These are phyloP conservation scores for Apeira syringaria DNA, from an alignment of 2,888 invertebrate species.

Conservation along the genomic window DNA sequence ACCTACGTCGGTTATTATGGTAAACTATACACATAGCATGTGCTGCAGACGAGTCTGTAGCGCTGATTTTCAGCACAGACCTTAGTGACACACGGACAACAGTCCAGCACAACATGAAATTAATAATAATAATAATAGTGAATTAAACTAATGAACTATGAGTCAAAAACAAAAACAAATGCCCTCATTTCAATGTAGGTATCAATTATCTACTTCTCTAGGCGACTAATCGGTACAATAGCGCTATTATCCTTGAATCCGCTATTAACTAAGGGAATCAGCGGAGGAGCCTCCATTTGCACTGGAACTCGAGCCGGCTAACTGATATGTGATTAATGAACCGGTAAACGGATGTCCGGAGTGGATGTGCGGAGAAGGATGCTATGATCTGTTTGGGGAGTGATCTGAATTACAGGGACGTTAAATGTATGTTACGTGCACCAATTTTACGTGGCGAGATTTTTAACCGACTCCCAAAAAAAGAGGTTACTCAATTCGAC, in stretches of 20 bases:
- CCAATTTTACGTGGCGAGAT: too few relatives aligned
- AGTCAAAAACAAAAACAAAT: too few relatives aligned
- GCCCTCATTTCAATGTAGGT: conserved; percentile 4
- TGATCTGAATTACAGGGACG: background rate
- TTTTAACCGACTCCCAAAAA: background rate
- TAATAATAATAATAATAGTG: too few relatives aligned
- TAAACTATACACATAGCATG: too few relatives aligned
- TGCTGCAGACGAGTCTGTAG: too few relatives aligned
- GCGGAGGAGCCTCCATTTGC: conserved; percentile 37
- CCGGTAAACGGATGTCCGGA: conserved; percentile 44
- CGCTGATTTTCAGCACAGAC: too few relatives aligned
- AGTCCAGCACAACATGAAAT: too few relatives aligned
- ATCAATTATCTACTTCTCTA: conserved; percentile 9
- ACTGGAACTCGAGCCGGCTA: conserved; percentile 49
- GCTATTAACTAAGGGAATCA: conserved; percentile 13
- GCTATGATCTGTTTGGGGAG: background rate
- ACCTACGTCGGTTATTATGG: too few relatives aligned
- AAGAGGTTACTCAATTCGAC: too few relatives aligned
- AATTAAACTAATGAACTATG: too few relatives aligned
- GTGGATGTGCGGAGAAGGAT: conserved; percentile 6
- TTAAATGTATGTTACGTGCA: background rate
- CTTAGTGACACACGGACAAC: too few relatives aligned
- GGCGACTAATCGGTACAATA: conserved; percentile 14
- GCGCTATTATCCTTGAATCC: conserved; percentile 9
- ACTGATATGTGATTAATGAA: conserved; percentile 69